Percentiles rank a stretch among this genome's conserved stretches.
phyloP scores from a whole-genome alignment of 2,113 vertebrate species.

The Heterotilapia buettikoferi region DNA sequence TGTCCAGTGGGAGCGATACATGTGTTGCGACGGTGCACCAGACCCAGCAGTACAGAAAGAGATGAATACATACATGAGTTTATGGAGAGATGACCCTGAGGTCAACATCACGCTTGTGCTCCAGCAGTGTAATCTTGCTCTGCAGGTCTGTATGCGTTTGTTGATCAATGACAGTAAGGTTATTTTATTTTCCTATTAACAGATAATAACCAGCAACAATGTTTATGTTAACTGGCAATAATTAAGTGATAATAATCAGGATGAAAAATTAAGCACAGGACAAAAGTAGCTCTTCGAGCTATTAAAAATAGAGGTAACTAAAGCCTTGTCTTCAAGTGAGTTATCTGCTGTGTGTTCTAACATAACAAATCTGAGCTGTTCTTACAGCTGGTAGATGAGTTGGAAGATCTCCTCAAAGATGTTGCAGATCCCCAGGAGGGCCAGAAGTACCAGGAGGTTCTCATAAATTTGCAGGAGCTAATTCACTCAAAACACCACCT shows the following conservation, averaged over 20 bases:
- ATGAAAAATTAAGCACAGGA: no score
- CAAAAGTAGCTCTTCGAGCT: background rate
- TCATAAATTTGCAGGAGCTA: slow-evolving; percentile 72
- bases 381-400: slow-evolving; percentile 77
- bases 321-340: background rate
- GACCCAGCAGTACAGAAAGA: slow-evolving; percentile 78
- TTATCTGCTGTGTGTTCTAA: background rate
- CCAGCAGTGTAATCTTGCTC: slow-evolving; percentile 70
- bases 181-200: background rate
- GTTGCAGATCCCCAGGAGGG: slow-evolving; percentile 30
- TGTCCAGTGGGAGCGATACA: slow-evolving; percentile 84
- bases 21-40: slow-evolving; percentile 81
- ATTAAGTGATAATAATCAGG: background rate
- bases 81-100: slow-evolving; percentile 80
- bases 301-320: background rate
- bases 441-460: slow-evolving; percentile 65
- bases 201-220: background rate
- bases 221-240: background rate
- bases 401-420: slow-evolving; percentile 75
- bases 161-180: background rate
- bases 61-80: slow-evolving; percentile 84
- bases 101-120: slow-evolving; percentile 70
- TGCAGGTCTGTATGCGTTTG: slow-evolving; percentile 67
- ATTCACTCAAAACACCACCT: slow-evolving; percentile 74
- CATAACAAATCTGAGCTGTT: background rate